These are phyloP conservation scores for Poeciliopsis prolifica DNA, from an alignment of 2,113 vertebrate genomes.

Conservation along the genomic window DNA sequence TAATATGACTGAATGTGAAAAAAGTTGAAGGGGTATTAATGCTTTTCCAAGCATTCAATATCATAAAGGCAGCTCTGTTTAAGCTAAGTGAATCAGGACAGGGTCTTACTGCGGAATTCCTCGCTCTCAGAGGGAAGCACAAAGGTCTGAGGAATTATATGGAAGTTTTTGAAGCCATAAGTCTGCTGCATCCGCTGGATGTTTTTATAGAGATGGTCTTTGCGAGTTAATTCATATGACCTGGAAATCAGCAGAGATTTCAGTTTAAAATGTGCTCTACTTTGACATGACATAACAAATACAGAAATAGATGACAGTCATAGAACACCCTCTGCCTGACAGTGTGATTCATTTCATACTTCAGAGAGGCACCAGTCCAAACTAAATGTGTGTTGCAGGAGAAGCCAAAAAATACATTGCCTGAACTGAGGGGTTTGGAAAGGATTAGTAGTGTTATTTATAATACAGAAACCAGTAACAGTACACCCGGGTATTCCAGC, in stretches of 20 bases:
- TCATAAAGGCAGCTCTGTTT: constrained; percentile 1
- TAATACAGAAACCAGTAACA: constrained; percentile 45
- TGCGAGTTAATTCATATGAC: constrained; percentile 95
- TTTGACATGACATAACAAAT: constrained; percentile 40
- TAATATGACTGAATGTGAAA: background rate
- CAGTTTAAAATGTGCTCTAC: constrained; percentile 17
- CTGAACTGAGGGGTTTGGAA: constrained; percentile 39
- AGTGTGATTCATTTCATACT: constrained; percentile 68
- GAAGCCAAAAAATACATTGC: constrained; percentile 64
- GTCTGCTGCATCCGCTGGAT: constrained; percentile 94
- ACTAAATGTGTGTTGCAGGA: constrained; percentile 57
- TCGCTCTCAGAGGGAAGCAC: constrained; percentile 92
- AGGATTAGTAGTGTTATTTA: constrained; percentile 51
- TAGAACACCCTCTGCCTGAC: constrained; percentile 48
- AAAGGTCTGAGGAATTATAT: constrained; percentile 94
- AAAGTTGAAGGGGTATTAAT: background rate
- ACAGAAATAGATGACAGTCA: constrained; percentile 43
- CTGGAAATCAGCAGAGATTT: constrained; percentile 74
- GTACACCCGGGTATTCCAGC: constrained; percentile 7
- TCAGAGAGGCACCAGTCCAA: constrained; percentile 59
- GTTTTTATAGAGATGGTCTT: constrained; percentile 96
- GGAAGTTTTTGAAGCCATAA: constrained; percentile 92
- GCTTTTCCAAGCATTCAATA: background rate
- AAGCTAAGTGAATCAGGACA: background rate
- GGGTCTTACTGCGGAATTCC: constrained; percentile 92